phyloP scores from a whole-genome alignment of 2,797 vertebrate species.

The Micropoecilia bifurca region DNA sequence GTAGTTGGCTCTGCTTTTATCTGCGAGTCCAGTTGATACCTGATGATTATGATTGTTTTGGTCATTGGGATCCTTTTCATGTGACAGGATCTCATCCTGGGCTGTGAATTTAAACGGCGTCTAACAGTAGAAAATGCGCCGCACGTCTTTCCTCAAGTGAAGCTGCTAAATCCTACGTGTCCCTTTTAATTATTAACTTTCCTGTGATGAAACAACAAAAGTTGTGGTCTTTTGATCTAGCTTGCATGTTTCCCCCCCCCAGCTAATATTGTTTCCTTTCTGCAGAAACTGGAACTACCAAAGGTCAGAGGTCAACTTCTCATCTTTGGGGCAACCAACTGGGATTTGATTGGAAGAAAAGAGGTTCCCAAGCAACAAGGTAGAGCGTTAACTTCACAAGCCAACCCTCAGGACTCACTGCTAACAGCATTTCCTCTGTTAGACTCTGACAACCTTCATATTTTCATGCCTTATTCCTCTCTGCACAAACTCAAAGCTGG shows the following conservation, averaged over 20 bases:
- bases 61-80: neutral
- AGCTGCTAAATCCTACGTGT: neutral
- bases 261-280: constrained; percentile 1
- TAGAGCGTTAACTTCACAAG: constrained; percentile 55
- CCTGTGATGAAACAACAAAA: neutral
- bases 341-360: constrained; percentile 97
- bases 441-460: neutral
- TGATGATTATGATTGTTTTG: neutral
- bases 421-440: neutral
- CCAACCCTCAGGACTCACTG: neutral
- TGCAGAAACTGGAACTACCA: constrained; percentile 92
- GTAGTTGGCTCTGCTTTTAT: neutral
- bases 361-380: constrained; percentile 98
- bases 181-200: neutral
- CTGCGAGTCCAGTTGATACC: neutral
- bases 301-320: constrained; percentile 92
- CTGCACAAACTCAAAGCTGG: neutral
- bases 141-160: neutral
- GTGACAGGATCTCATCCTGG: neutral
- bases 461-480: neutral
- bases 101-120: neutral
- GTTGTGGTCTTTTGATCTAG: neutral
- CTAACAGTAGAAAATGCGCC: neutral
- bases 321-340: constrained; percentile 96
- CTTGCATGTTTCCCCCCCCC: neutral